Evolutionary conservation across 2,888 invertebrate genomes (phyloP).

Genomic region (Drosophila pegasa): DNA sequence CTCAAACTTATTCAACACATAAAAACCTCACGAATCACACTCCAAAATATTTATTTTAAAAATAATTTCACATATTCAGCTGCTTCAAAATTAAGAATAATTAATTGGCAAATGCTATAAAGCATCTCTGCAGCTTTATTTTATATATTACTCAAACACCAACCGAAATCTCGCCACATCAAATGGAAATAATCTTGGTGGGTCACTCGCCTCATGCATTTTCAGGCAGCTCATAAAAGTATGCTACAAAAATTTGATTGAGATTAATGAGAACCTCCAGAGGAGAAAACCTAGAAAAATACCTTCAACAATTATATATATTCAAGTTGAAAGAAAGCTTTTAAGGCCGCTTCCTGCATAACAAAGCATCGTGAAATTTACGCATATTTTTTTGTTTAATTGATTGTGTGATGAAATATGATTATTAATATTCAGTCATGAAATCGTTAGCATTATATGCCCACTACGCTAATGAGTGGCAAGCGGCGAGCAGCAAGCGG

Average conservation of each 20-base stretch:
- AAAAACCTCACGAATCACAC: background rate
- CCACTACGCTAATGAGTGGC: conserved; percentile 12
- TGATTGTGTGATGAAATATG: background rate
- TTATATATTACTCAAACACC: fast-evolving
- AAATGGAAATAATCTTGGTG: background rate
- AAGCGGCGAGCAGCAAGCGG: conserved; percentile 8
- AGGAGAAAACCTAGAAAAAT: background rate
- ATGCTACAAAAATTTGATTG: conserved; percentile 6
- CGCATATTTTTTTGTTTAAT: background rate
- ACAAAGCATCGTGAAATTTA: background rate
- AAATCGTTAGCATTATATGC: conserved; percentile 15
- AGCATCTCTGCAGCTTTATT: background rate
- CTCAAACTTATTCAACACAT: background rate
- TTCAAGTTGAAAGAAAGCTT: background rate
- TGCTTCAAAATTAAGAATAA: background rate
- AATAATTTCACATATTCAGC: background rate
- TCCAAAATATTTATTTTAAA: background rate
- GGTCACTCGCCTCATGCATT: background rate
- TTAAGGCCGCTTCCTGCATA: background rate
- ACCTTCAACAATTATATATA: background rate
- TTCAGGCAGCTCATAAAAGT: background rate
- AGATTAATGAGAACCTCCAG: background rate
- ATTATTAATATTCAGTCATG: conserved; percentile 4
- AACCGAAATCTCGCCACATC: background rate
- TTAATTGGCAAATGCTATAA: background rate